A percentile compares a stretch with the other conserved stretches of the same genome.
Evolutionary conservation across 2,797 vertebrate genomes (phyloP).

Genomic region (Trichosurus vulpecula): DNA sequence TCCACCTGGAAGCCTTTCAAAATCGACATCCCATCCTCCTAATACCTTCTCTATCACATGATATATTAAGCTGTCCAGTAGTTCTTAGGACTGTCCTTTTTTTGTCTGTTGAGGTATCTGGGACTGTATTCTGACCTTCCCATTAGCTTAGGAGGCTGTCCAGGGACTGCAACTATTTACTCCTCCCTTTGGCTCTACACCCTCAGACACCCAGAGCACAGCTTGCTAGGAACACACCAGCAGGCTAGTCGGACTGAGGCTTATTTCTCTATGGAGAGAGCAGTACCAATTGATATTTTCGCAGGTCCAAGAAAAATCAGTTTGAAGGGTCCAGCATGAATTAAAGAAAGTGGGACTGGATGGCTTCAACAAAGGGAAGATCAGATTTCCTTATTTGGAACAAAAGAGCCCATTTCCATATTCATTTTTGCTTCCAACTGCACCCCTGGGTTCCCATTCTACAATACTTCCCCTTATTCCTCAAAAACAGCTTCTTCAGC

Average conservation of each 20-base stretch:
- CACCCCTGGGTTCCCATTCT: not conserved
- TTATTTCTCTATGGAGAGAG: not conserved
- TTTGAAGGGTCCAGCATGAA: not conserved
- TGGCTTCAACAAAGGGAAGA: not conserved
- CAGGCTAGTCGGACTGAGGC: not conserved
- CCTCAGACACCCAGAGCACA: not conserved
- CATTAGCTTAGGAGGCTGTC: not conserved
- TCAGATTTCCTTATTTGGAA: not conserved
- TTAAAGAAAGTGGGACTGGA: not conserved
- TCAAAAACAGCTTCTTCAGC: not conserved
- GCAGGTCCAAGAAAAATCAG: not conserved
- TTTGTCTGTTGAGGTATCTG: not conserved
- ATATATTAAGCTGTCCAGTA: not conserved
- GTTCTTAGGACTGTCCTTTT: not conserved
- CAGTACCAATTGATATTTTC: not conserved
- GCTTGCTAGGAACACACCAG: not conserved
- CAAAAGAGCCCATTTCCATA: not conserved
- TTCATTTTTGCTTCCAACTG: not conserved
- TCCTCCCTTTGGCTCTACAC: not conserved
- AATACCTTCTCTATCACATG: not conserved
- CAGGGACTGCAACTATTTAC: not conserved
- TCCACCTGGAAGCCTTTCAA: not conserved
- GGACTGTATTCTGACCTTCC: not conserved
- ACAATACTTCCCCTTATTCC: not conserved
- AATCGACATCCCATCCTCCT: not conserved